Conservation (phyloP, 2,888 invertebrate genomes). For the Macrophya alboannulata region DNA sequence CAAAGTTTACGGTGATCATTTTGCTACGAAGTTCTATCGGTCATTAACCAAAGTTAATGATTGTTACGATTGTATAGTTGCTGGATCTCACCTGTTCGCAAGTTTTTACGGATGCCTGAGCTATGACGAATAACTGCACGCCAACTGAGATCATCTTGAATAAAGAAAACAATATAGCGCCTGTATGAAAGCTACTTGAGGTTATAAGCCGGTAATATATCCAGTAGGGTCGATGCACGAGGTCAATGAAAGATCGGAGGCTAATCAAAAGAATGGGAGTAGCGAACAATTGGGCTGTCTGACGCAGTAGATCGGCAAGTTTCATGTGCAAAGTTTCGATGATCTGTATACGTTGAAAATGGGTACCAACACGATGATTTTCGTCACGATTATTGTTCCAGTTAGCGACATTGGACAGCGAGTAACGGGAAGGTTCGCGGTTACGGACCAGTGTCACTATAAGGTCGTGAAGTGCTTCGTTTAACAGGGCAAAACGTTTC, state of each 20-base stretch:
- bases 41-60: too few species aligned
- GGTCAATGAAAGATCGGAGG: neutral
- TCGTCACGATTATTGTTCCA: too few species aligned
- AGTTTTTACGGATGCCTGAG: neutral
- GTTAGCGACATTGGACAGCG: too few species aligned
- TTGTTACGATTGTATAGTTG: neutral
- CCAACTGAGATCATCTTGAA: neutral
- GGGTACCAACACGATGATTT: neutral
- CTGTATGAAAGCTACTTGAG: too few species aligned
- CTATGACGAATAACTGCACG: neutral
- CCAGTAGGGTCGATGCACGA: neutral
- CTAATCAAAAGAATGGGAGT: neutral
- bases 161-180: neutral
- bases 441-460: too few species aligned
- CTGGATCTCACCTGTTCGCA: conserved; percentile 5
- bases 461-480: too few species aligned
- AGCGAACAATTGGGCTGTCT: neutral
- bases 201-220: neutral
- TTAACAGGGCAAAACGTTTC: too few species aligned
- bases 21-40: neutral
- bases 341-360: neutral
- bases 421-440: too few species aligned
- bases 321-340: neutral
- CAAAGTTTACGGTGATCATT: neutral
- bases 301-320: neutral